Evolutionary conservation across 2,113 vertebrate species (phyloP).

Genomic region (Salvelinus fontinalis): DNA sequence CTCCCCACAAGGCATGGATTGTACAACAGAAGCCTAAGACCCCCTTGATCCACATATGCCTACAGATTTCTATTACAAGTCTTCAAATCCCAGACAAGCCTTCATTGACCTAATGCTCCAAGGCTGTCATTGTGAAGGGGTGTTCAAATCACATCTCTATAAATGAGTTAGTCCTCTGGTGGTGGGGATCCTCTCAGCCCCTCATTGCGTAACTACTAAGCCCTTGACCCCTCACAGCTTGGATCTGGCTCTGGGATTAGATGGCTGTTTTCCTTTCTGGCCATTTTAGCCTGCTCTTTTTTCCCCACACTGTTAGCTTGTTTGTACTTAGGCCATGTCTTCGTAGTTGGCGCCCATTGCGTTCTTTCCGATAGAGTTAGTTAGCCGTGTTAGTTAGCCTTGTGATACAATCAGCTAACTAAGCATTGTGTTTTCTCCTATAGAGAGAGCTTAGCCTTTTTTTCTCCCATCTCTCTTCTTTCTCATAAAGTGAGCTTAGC

Average conservation of each 20-base stretch:
- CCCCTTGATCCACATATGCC: conserved; percentile 4
- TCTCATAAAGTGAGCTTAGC: no score
- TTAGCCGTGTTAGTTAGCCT: no score
- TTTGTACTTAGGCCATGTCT: no score
- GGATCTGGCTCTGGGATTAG: conserved; percentile 70
- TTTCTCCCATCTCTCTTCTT: no score
- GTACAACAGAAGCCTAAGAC: not conserved
- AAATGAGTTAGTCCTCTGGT: conserved; percentile 52
- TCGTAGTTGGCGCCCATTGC: no score
- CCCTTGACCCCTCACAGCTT: conserved; percentile 59
- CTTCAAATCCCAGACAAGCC: conserved; percentile 28
- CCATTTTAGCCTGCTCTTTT: conserved; percentile 57
- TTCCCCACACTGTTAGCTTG: conserved; percentile 56
- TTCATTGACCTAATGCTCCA: conserved; percentile 16
- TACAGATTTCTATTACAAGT: conserved; percentile 25
- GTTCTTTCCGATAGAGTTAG: no score
- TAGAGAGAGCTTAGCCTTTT: no score
- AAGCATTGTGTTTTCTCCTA: no score
- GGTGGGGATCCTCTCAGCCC: conserved; percentile 47
- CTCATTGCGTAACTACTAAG: conserved; percentile 63
- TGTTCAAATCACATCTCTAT: conserved; percentile 23
- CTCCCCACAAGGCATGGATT: not conserved
- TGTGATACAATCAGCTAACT: no score
- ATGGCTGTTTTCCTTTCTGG: conserved; percentile 61
- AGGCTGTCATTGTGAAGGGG: conserved; percentile 2